Base-by-base conservation (phyloP, 1,140 invertebrate genomes). In the Melipona quadrifasciata region DNA sequence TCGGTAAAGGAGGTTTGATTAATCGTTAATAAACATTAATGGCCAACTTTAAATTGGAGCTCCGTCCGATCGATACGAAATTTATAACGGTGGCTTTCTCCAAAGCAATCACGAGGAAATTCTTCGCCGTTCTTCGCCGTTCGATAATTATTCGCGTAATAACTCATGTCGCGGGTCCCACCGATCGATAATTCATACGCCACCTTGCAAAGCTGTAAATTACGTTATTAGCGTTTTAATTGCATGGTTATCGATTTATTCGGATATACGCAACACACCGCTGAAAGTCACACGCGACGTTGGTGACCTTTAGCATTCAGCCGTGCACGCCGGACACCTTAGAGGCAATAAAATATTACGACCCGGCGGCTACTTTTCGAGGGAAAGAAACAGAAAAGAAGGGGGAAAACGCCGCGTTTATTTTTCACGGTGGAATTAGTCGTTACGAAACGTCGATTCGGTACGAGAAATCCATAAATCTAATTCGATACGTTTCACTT, bases 151-250 rank as follows among this genome's bases (percentile, higher is more conserved):
- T 88, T 87, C 84, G 58, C 58, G 73, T 85, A 87, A 90, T 90
- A 90, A 91, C 79, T 90, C 85, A 85, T 80, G 61, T 80, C 72
- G 19, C 78, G 74, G 39, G 67, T 64, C 39, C 39, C 39, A 47
- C 8, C 87, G 78, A 81, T 81, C 90, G 73, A 90, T 90, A 91
- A 90, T 67, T 90, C 86, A 90, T 89, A 58, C 84, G 70, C 67
- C 82, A 79, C 71, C 74, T 81, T 81, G 71, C 57, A 55, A 47
- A 61, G 58, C 76, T 86, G 85, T 87, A 89, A 91, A 90, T 91
- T 91, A 91, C 87, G 68, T 91, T 90, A 91, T 91, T 91, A 89
- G 77, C 85, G 84, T 74, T 77, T 88, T 89, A 90, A 91, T 91
- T 91, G 89, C 87, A 61, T 71, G 73, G 51, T 86, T 89, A 88